phyloP scores from a whole-genome alignment of 2,113 vertebrate genomes.

The Oncorhynchus keta region DNA sequence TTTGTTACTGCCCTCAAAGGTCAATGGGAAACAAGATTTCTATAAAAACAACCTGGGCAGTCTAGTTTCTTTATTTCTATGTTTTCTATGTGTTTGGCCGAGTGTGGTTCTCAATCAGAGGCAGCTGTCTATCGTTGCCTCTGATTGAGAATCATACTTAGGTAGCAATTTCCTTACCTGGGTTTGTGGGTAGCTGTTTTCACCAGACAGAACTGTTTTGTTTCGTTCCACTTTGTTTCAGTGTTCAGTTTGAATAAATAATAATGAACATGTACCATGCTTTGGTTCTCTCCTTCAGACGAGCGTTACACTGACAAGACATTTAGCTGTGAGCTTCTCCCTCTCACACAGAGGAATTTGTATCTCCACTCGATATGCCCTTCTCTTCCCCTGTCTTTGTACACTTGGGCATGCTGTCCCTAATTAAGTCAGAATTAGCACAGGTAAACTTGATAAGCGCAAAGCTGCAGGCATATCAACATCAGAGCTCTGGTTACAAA shows the following conservation, averaged over 20 bases:
- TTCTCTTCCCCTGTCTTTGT: conserved; percentile 30
- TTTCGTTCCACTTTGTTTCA: too few relatives aligned
- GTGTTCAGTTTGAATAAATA: too few relatives aligned
- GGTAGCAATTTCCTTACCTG: too few relatives aligned
- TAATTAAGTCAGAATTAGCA: conserved; percentile 6
- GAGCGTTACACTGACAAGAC: conserved; percentile 8
- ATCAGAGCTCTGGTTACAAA: conserved; percentile 31
- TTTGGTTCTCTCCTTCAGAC: too few relatives aligned
- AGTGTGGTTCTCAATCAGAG: too few relatives aligned
- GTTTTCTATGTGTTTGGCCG: too few relatives aligned
- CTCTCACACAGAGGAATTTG: conserved; percentile 17
- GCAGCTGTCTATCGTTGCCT: too few relatives aligned
- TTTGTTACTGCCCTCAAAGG: conserved; percentile 16
- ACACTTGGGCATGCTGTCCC: conserved; percentile 24
- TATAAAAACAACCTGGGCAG: conserved; percentile 16
- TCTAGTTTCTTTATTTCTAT: too few relatives aligned
- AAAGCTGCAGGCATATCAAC: conserved; percentile 35
- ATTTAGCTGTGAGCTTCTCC: conserved; percentile 24
- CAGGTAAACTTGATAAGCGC: conserved; percentile 38
- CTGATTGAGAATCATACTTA: too few relatives aligned
- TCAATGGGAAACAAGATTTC: conserved; percentile 11
- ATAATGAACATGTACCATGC: too few relatives aligned
- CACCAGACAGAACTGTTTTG: too few relatives aligned
- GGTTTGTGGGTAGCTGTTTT: too few relatives aligned
- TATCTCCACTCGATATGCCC: conserved; percentile 25